Evolutionary conservation across 37 sponge, comb jelly and placozoan genomes (phyloP), one percentile per base, ranked within the genome.

Genomic region (Tethya wilhelma): DNA sequence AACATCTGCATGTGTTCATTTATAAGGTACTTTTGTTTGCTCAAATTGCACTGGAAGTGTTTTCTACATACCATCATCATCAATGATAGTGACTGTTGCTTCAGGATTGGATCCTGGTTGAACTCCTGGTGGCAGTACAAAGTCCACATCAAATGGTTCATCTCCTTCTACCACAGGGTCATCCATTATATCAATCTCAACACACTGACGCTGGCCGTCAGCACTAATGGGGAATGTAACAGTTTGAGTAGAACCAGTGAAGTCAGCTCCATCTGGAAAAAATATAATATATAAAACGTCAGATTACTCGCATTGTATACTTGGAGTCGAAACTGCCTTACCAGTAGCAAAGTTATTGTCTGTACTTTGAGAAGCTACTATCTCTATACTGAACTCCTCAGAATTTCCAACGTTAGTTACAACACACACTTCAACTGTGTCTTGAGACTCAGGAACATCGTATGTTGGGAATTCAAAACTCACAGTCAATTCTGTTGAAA

Each of bases 211-310:
- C 8, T 38, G 3, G 9, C 59, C 58, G 8, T 64, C 32, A 46
- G 37, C 67, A 78, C 44, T 12, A 42, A 37, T 12, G 44, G 65
- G 37, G 28, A 49, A 49, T 49, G n/a, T 41, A 38, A 45, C 53
- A 11, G 53, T 12, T 46, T 14, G 56, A 1, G 62, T 31, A 19
- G 69, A 29, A 73, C 40, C 53, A 19, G 31, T 2, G 26, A 65
- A 78, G 38, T 78, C 79, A 56, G 7, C 59, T 40, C 59, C 26
- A 46, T 68, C 81, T 80, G 46, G 14, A 69, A 28, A 3, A 22
- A 60, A 2, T 4, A 11, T 17, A n/a, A n/a, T n/a, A n/a, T n/a
- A n/a, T n/a, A n/a, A n/a, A n/a, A n/a, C n/a, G n/a, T n/a, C n/a
- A n/a, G n/a, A n/a, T n/a, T n/a, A n/a, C n/a, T n/a, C n/a, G n/a